These are phyloP conservation scores for Triplophysa tibetana DNA, from an alignment of 2,113 vertebrate species.

Conservation along the genomic window DNA sequence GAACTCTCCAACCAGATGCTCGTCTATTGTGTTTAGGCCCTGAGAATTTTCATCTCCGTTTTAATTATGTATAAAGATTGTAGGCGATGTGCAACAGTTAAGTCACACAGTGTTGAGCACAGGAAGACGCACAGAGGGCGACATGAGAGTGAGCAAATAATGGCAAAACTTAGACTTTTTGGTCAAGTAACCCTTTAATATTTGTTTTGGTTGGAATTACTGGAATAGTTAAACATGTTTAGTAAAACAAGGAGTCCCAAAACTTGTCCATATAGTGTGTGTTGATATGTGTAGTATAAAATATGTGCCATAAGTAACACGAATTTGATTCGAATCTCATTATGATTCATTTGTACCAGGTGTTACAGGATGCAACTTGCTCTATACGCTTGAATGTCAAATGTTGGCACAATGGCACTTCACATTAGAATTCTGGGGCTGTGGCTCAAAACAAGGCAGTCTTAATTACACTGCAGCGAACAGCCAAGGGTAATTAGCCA, in stretches of 20 bases:
- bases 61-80: too few relatives aligned
- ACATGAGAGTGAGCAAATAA: too few relatives aligned
- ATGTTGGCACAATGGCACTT: slow-evolving; percentile 41
- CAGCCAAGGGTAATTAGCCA: slow-evolving; percentile 66
- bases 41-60: background rate
- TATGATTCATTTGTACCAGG: slow-evolving; percentile 49
- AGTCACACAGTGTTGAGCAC: too few relatives aligned
- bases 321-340: background rate
- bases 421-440: slow-evolving; percentile 55
- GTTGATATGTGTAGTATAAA: background rate
- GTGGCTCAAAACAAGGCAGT: slow-evolving; percentile 49
- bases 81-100: background rate
- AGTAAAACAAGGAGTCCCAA: too few relatives aligned
- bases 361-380: slow-evolving; percentile 32
- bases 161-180: too few relatives aligned
- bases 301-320: background rate
- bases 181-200: too few relatives aligned
- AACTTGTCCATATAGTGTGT: background rate
- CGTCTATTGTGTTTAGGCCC: background rate
- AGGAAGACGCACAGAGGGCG: too few relatives aligned
- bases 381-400: slow-evolving; percentile 61
- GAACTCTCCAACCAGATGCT: background rate
- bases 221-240: too few relatives aligned
- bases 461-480: slow-evolving; percentile 60
- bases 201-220: too few relatives aligned